phyloP scores from a whole-genome alignment of 2,888 invertebrate genomes.

The Phlogophora meticulosa region DNA sequence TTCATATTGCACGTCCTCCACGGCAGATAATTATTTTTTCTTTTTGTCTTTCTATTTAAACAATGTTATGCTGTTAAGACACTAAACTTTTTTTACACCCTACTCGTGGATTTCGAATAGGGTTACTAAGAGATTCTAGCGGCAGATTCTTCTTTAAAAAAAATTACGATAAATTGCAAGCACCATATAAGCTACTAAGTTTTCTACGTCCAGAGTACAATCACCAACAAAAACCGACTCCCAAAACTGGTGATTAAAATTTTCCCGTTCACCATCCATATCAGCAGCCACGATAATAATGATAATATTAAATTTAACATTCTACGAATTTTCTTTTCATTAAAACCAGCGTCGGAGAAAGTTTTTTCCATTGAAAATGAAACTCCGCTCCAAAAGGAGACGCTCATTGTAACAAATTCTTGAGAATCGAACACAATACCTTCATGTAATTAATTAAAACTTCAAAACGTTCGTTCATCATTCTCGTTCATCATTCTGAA shows the following conservation, averaged over 20 bases:
- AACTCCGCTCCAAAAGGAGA: constrained; percentile 43
- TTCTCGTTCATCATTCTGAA: constrained; percentile 74
- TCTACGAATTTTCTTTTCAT: constrained; percentile 45
- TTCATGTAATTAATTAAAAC: constrained; percentile 61
- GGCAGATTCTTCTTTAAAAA: too few relatives aligned
- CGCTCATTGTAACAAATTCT: constrained; percentile 54
- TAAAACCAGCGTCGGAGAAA: constrained; percentile 31
- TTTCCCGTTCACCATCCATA: constrained; percentile 4
- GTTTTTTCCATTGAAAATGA: constrained; percentile 51
- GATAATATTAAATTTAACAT: constrained; percentile 30
- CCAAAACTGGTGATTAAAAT: not conserved
- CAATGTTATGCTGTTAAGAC: too few relatives aligned
- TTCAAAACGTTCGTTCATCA: constrained; percentile 60
- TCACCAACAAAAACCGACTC: not conserved
- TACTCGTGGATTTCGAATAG: constrained; percentile 1
- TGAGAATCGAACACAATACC: constrained; percentile 51
- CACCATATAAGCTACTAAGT: not conserved
- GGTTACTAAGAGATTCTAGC: not conserved
- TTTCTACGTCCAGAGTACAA: not conserved
- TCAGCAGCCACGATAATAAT: constrained; percentile 25
- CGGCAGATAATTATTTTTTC: too few relatives aligned
- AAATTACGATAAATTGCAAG: not conserved
- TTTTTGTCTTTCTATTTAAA: too few relatives aligned
- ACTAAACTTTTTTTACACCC: too few relatives aligned
- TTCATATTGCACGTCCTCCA: too few relatives aligned